Conservation (phyloP, 2,113 vertebrate species). For the Mesitornis unicolor region DNA sequence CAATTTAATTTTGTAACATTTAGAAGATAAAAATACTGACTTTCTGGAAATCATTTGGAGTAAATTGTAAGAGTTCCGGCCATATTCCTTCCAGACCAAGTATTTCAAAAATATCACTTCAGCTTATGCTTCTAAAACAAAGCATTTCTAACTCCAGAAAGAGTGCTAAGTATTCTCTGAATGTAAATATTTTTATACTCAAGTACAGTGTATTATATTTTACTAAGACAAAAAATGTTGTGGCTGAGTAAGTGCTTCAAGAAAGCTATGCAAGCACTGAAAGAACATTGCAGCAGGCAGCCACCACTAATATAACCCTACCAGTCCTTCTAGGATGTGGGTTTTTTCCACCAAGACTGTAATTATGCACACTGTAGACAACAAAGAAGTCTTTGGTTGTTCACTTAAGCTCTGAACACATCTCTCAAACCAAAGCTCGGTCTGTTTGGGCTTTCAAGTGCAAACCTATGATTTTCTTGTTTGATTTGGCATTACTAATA, state of each 20-base stretch:
- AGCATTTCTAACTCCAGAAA: not conserved
- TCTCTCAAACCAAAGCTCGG: not conserved
- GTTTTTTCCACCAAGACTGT: constrained; percentile 20
- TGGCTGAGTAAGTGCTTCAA: not conserved
- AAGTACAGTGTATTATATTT: not conserved
- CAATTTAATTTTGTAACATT: not conserved
- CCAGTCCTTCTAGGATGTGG: not conserved
- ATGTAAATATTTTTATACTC: not conserved
- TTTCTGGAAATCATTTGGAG: not conserved
- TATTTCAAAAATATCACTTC: not conserved
- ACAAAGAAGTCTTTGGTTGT: constrained; percentile 49
- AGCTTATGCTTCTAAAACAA: not conserved
- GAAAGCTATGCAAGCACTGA: not conserved
- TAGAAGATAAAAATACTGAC: not conserved
- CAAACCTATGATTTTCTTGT: constrained; percentile 19
- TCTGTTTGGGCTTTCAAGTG: constrained; percentile 6
- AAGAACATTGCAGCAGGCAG: not conserved
- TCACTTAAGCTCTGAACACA: constrained; percentile 30
- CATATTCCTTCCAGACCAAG: not conserved
- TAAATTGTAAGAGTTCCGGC: not conserved
- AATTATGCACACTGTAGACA: constrained; percentile 1
- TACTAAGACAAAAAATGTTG: not conserved
- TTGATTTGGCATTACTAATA: constrained; percentile 33
- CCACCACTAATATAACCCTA: not conserved
- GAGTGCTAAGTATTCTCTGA: not conserved